Evolutionary conservation across 2,888 invertebrate species (phyloP).

Genomic region (Eledona agricola): DNA sequence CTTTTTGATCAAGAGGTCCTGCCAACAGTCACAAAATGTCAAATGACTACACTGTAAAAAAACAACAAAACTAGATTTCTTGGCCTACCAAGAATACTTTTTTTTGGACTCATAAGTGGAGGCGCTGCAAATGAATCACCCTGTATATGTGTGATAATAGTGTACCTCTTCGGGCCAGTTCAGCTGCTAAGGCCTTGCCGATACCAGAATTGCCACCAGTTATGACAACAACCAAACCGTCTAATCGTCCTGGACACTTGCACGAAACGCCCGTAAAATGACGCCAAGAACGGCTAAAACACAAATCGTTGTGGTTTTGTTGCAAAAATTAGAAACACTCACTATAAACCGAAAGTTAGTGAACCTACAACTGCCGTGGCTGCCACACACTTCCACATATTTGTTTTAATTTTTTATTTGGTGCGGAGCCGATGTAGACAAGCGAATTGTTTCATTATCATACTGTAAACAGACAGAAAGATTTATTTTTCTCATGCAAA

Average conservation of each 20-base stretch:
- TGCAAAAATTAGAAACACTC: constrained; percentile 50
- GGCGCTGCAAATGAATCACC: too few species aligned
- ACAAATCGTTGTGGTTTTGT: too few species aligned
- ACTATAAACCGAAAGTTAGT: constrained; percentile 56
- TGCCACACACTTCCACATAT: constrained; percentile 58
- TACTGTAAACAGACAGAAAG: background rate
- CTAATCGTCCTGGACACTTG: constrained; percentile 54
- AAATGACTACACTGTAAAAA: too few species aligned
- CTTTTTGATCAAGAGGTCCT: too few species aligned
- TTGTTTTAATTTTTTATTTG: constrained; percentile 5
- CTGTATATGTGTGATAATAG: background rate
- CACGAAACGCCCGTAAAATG: constrained; percentile 60
- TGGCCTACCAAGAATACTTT: too few species aligned
- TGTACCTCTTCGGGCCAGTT: constrained; percentile 64
- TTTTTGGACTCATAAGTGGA: too few species aligned
- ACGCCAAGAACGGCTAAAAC: too few species aligned
- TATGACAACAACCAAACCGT: constrained; percentile 65
- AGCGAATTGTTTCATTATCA: constrained; percentile 1
- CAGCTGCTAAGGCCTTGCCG: constrained; percentile 66
- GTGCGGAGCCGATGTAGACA: too few species aligned
- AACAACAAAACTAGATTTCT: too few species aligned
- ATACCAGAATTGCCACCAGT: constrained; percentile 70
- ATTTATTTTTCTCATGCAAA: too few species aligned
- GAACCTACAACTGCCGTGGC: constrained; percentile 54
- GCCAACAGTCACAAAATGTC: too few species aligned